phyloP scores from a whole-genome alignment of 2,113 vertebrate genomes.

The Saccopteryx bilineata region DNA sequence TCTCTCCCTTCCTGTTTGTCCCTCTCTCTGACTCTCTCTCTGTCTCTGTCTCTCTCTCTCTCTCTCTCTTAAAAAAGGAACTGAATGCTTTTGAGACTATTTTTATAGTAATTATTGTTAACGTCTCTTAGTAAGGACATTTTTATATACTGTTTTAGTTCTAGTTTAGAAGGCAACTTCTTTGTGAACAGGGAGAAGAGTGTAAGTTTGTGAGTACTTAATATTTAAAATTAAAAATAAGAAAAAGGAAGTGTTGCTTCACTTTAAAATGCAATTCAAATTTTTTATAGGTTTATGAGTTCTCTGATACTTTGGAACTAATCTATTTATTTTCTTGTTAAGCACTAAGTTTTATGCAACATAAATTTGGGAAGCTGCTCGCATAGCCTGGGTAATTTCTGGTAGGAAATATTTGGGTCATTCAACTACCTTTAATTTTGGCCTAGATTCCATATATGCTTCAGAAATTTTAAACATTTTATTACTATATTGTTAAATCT shows the following conservation, averaged over 20 bases:
- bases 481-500: too few species aligned
- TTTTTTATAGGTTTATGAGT: background rate
- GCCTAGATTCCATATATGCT: background rate
- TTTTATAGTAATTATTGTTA: constrained; percentile 34
- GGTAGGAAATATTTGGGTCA: background rate
- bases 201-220: background rate
- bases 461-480: background rate
- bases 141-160: background rate
- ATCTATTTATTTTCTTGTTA: constrained; percentile 24
- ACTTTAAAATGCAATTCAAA: constrained; percentile 24
- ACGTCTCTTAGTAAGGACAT: background rate
- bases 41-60: too few species aligned
- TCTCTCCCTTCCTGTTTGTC: too few species aligned
- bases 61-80: background rate
- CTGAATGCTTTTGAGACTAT: background rate
- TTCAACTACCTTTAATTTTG: background rate
- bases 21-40: too few species aligned
- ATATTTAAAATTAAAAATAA: constrained; percentile 46
- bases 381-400: background rate
- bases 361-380: background rate
- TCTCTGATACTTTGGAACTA: background rate
- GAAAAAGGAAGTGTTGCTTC: background rate
- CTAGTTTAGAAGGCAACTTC: background rate
- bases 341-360: constrained; percentile 5
- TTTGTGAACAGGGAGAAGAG: background rate